Percentiles rank a stretch among this genome's conserved stretches.
Evolutionary conservation across 1,140 invertebrate species (phyloP).

Genomic region (Eupeodes corollae): DNA sequence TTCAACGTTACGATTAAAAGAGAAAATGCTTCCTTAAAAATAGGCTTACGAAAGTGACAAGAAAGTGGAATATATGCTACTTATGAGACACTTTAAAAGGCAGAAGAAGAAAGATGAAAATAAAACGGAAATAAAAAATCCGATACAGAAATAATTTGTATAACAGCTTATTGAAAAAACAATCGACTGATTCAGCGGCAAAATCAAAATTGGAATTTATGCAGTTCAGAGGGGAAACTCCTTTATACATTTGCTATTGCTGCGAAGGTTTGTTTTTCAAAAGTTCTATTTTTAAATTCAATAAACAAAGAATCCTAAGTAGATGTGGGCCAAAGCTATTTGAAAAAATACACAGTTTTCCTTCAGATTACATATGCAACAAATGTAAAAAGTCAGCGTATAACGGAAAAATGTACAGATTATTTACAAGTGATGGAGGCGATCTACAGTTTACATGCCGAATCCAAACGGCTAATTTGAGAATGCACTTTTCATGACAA

Average conservation of each 20-base stretch:
- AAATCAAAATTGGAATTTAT: not conserved
- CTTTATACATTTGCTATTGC: not conserved
- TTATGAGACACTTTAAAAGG: too few species aligned
- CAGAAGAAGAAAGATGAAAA: too few species aligned
- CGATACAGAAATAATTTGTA: not conserved
- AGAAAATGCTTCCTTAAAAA: too few species aligned
- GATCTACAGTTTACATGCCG: too few species aligned
- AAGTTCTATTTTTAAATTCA: not conserved
- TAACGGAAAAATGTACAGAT: not conserved
- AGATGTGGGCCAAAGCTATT: not conserved
- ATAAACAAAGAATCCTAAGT: not conserved
- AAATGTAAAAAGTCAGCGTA: not conserved
- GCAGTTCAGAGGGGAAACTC: not conserved
- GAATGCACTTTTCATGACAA: too few species aligned
- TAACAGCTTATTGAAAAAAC: not conserved
- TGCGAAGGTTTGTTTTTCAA: not conserved
- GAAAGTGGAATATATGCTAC: too few species aligned
- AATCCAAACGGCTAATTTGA: too few species aligned
- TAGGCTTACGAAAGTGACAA: too few species aligned
- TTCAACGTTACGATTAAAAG: too few species aligned
- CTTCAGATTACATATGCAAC: not conserved
- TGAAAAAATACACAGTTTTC: not conserved
- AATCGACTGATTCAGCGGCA: not conserved
- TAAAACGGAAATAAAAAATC: too few species aligned
- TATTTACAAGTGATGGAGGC: not conserved